Evolutionary conservation across 2,113 vertebrate species (phyloP), one percentile per base, ranked within the genome.

Genomic region (Caloenas nicobarica): DNA sequence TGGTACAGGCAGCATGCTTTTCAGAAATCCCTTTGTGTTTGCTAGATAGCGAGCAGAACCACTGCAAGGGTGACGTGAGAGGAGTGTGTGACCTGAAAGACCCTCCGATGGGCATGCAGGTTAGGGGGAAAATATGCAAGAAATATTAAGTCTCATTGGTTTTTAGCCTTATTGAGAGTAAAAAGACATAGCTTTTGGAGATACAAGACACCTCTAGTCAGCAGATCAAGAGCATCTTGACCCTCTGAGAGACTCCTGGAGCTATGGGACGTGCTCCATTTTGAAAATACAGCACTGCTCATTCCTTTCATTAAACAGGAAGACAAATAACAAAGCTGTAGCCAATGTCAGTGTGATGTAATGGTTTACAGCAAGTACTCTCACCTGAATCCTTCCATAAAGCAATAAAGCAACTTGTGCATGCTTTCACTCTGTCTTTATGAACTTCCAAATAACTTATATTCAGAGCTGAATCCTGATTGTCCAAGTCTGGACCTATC

Each of bases 211-310:
- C 3, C n/a, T 38, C 40, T 12, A n/a, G 24, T 40, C 31, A 65
- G 73, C 21, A 65, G 24, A 79, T 42, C 34, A 61, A 86, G 61
- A 62, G 29, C 3, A 5, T 51, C 38, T 71, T 87, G n/a, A 12
- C 7, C 25, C 26, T 65, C 85, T 53, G 33, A 91, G 57, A 71
- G 12, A 38, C 4, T 78, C 42, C 28, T 48, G 44, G 21, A 68
- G 19, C 42, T 33, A 11, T 1, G 0, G 13, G 23, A 81, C 24
- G 13, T 84, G 25, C 25, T 51, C 23, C 0, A 3, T 25, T 23
- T 72, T 65, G n/a, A 50, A 77, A 95, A 77, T 17, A 57, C 7
- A 69, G 50, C 31, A 24, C 19, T 7, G 7, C 8, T 86, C 17
- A 15, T 13, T 29, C 16, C 33, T 84, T 87, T 34, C 24, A n/a